Evolutionary conservation across 2,797 vertebrate genomes (phyloP), one percentile per base, ranked within the genome.

Genomic region (Melanogrammus aeglefinus): DNA sequence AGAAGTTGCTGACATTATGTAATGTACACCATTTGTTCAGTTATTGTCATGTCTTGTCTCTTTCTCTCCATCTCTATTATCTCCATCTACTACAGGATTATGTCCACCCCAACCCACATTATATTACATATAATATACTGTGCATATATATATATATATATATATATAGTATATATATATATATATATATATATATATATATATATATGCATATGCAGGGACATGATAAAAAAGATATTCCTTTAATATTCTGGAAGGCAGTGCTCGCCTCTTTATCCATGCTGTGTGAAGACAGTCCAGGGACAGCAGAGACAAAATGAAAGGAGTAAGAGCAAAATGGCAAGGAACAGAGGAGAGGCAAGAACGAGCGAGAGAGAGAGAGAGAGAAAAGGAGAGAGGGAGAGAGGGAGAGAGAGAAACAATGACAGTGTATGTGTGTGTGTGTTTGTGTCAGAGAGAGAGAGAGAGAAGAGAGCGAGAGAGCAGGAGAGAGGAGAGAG

Each of bases 1-100:
- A 85, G 88, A 92, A 92, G 85, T 82, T 91, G 91, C 90, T 92
- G 91, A 92, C 88, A 86, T 84, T 47, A 27, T 81, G 84, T 77
- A 89, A 81, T 88, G 82, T 81, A 85, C 87, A 90, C 90, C 88
- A 89, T 91, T 90, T 90, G 88, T 89, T 87, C 82, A 80, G 85
- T 87, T 86, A 84, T 85, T 90, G 88, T 90, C 86, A 86, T n/a
- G 51, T n/a, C 51, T 78, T 88, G 63, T 63, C 39, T 76, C 57
- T 7, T 75, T 85, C 47, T 63, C 78, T 84, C 84, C 31, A 31
- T 31, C 31, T 31, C 31, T 2, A 82, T 86, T 83, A 74, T 83
- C 72, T 75, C 70, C 80, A 78, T 80, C 77, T 86, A 83, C 85
- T 88, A 89, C 83, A 85, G 16, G n/a, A 85, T 77, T 88, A 85